Evolutionary conservation across 2,888 invertebrate species (phyloP).

Genomic region (Cataglyphis altisquamis): DNA sequence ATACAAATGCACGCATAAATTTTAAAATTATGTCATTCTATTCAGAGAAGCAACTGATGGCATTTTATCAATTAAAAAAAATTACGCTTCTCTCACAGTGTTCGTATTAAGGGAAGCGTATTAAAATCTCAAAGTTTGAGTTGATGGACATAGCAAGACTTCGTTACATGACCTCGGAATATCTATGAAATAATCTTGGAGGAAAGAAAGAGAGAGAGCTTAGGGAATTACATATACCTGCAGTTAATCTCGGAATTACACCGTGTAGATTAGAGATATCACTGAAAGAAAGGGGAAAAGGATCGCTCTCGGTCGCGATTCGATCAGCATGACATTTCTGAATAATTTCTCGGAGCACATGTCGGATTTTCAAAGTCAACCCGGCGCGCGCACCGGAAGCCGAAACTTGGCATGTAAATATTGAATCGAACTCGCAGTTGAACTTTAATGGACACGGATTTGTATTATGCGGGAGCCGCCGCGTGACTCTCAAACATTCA

Average conservation of each 20-base stretch:
- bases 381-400: background rate
- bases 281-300: background rate
- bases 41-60: conserved; percentile 3
- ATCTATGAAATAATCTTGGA: conserved; percentile 62
- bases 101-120: conserved; percentile 13
- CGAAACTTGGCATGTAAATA: conserved; percentile 54
- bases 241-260: conserved; percentile 71
- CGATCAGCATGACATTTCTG: conserved; percentile 62
- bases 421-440: conserved; percentile 54
- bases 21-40: background rate
- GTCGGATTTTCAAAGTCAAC: conserved; percentile 59
- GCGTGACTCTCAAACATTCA: conserved; percentile 44
- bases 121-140: conserved; percentile 44
- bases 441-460: conserved; percentile 56
- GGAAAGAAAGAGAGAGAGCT: background rate
- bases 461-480: conserved; percentile 31
- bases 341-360: conserved; percentile 56
- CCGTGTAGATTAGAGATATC: conserved; percentile 61
- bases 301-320: background rate
- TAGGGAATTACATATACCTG: conserved; percentile 63
- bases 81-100: background rate
- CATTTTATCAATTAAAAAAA: conserved; percentile 23
- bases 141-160: conserved; percentile 8
- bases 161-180: conserved; percentile 57
- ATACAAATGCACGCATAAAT: background rate